Evolutionary conservation across 1,140 invertebrate species (phyloP), one percentile per base, ranked within the genome.

Genomic region (Drosophila grimshawi): DNA sequence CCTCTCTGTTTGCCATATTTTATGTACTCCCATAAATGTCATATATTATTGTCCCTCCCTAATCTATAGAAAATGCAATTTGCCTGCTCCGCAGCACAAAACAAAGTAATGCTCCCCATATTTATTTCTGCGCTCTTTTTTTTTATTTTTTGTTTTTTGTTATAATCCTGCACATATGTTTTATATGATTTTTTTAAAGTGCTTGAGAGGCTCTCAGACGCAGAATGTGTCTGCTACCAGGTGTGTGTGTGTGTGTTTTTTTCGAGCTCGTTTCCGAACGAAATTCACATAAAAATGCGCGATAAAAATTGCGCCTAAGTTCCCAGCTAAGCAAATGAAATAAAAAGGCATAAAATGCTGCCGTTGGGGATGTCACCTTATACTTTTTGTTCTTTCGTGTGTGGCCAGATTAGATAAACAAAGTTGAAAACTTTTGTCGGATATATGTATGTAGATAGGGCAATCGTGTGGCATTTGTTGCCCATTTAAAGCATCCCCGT

Each of bases 1-100:
- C 61, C 37, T 41, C 19, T 45, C 48, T 59, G 27, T 63, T 32
- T 37, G 56, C 59, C 43, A 64, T 67, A 64, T 73, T 77, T 77
- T 77, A 74, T 86, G 76, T 63, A 62, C 57, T 55, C 59, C 83
- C 71, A 88, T 88, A 89, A 83, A 80, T 89, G 83, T 83, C 80
- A 82, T 78, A 75, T 71, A 89, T 86, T 88, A 86, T 83, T 73
- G 63, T 53, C 61, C 39, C 19, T 52, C 70, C 65, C 78, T 81
- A 83, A 89, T 88, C 80, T 89, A 80, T 78, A 80, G 66, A 56
- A 89, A 86, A 86, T 86, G 83, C 73, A 83, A 86, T 89, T 86
- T 89, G 73, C 80, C 66, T 65, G 73, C 60, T 68, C 29, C 61
- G 39, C 60, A 49, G 53, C 65, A 63, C 49, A 75, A 48, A 68